Conservation (phyloP, 2,888 invertebrate species). For the Xestoiulus laeticollis region DNA sequence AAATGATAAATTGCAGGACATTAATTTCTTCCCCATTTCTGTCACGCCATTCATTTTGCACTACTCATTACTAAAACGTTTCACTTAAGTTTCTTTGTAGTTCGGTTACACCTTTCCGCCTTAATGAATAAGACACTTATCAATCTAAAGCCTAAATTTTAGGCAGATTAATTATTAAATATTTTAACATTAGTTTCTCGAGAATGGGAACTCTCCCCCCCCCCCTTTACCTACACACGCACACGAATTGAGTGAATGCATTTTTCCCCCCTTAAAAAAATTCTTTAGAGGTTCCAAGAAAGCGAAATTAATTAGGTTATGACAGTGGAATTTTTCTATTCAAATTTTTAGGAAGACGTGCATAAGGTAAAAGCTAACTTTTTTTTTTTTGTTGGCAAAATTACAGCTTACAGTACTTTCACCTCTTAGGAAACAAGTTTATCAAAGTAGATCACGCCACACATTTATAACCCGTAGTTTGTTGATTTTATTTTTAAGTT, state of each 20-base stretch:
- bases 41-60: background rate
- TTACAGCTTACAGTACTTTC: slow-evolving; percentile 44
- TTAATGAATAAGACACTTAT: background rate
- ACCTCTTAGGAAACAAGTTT: slow-evolving; percentile 46
- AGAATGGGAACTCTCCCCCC: background rate
- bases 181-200: background rate
- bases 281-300: slow-evolving; percentile 29
- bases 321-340: slow-evolving; percentile 21
- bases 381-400: slow-evolving; percentile 18
- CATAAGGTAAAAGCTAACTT: background rate
- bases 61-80: background rate
- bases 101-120: background rate
- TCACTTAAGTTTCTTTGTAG: background rate
- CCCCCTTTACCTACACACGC: background rate
- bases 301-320: slow-evolving; percentile 48
- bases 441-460: slow-evolving; percentile 42
- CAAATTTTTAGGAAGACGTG: slow-evolving; percentile 11
- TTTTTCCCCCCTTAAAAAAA: background rate
- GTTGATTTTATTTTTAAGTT: slow-evolving; percentile 33
- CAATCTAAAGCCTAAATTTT: background rate
- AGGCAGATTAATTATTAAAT: background rate
- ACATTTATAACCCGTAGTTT: background rate
- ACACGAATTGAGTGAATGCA: background rate
- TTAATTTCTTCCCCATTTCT: background rate
- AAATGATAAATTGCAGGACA: background rate